Base-by-base conservation (phyloP, 2,888 invertebrate genomes). In the Spialia ferax region DNA sequence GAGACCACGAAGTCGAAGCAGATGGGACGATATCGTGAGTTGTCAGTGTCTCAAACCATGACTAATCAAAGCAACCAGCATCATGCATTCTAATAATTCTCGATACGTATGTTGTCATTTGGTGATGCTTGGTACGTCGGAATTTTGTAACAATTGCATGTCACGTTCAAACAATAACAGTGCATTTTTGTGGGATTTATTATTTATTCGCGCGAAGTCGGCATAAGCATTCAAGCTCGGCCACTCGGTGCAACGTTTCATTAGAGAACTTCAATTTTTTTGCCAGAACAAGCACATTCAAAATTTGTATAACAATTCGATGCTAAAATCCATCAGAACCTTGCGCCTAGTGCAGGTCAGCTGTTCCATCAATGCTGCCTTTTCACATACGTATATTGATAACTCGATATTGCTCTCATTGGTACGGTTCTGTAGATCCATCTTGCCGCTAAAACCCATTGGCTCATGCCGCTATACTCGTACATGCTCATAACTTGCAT, bases 321-420 rank as follows among this genome's bases (percentile, higher is more conserved):
- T 48, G 18, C 13, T 22, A 13, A 35, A 13, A 10, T 50, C 50
- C 48, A 20, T 22, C 22, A n/a, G 64, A 68, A 71, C 70, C 66
- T 70, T 71, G 70, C 70, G 61, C 68, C 68, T n/a, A 22, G 63
- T 70, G 68, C 38, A 52, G 18, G 35, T 68, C 60, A 59, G 52
- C 63, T 55, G 18, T 42, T 57, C 55, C 63, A 69, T 72, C 35
- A 57, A 45, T 54, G 48, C 65, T 35, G 38, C 42, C 15, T 38
- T 13, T 35, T 22, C 32, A 6, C 23, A 50, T 50, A 23, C 32
- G 5, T 42, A 45, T 56, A 22, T 45, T 23, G 22, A 23, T 61
- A 32, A 48, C 13, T 59, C 52, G 13, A 38, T 52, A 35, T 59
- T 65, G 52, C 50, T 59, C 35, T 64, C 48, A 64, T 57, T 26